These are phyloP conservation scores for Morpho achilles DNA, from an alignment of 2,888 invertebrate species.

Conservation along the genomic window DNA sequence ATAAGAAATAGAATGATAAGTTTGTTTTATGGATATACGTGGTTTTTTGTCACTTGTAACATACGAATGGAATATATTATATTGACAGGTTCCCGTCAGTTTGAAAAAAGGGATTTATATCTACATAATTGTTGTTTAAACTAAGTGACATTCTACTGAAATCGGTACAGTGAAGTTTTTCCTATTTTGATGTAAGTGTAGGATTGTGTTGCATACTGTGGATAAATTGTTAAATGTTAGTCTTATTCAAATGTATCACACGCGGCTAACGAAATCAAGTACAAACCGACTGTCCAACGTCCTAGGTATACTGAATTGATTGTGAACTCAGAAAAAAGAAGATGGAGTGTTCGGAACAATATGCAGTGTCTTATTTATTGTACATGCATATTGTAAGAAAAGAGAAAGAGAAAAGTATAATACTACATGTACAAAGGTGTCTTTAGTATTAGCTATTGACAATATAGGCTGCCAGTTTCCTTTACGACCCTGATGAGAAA, in stretches of 20 bases:
- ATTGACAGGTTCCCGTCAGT: neutral
- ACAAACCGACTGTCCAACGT: conserved; percentile 19
- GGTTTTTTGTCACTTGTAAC: conserved; percentile 31
- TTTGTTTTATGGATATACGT: conserved; percentile 27
- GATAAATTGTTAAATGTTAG: conserved; percentile 23
- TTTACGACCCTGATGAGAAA: no score
- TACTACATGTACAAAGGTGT: no score
- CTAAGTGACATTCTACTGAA: conserved; percentile 20
- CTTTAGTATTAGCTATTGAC: no score
- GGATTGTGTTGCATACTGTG: conserved; percentile 17
- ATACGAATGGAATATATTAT: conserved; percentile 25
- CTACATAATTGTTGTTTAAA: conserved; percentile 16
- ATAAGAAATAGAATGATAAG: conserved; percentile 29
- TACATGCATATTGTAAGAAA: no score
- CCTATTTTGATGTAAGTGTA: conserved; percentile 23
- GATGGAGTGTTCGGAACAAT: no score
- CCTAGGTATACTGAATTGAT: no score
- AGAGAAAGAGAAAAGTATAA: no score
- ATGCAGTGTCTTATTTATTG: no score
- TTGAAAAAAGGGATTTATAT: no score
- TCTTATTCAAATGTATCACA: conserved; percentile 20
- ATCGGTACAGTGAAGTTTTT: conserved; percentile 16
- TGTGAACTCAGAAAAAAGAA: no score
- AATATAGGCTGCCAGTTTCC: no score
- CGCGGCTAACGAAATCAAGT: conserved; percentile 24